These are phyloP conservation scores for Drosophila borborema DNA, from an alignment of 2,888 invertebrate genomes.

Conservation along the genomic window DNA sequence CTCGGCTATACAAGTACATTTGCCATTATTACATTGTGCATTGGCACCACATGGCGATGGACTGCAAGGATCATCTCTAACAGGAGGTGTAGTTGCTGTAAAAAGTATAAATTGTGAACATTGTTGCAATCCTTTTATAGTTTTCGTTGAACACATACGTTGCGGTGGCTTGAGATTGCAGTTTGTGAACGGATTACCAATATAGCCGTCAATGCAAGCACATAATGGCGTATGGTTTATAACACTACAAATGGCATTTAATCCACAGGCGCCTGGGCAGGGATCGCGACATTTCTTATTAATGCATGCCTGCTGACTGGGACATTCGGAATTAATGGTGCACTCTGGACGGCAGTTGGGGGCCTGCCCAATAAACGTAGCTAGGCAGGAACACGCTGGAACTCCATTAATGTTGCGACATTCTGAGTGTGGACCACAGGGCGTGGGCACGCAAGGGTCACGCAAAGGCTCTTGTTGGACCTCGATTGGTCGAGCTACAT, in stretches of 20 bases:
- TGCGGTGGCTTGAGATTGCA: constrained; percentile 83
- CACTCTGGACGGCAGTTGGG: constrained; percentile 91
- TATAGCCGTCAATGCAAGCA: constrained; percentile 87
- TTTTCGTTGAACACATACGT: constrained; percentile 70
- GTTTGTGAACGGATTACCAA: constrained; percentile 87
- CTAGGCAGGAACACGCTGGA: constrained; percentile 89
- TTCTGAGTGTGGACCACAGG: constrained; percentile 89
- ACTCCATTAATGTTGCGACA: constrained; percentile 87
- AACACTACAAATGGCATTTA: constrained; percentile 88
- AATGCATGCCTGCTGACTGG: constrained; percentile 90
- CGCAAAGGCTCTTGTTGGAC: constrained; percentile 75
- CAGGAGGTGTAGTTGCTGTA: constrained; percentile 72
- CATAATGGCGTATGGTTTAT: constrained; percentile 90
- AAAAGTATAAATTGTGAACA: constrained; percentile 24
- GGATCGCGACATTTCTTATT: constrained; percentile 90
- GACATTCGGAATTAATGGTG: constrained; percentile 90
- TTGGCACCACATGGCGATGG: constrained; percentile 92
- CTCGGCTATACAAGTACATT: constrained; percentile 90
- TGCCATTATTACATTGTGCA: constrained; percentile 88
- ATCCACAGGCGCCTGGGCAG: constrained; percentile 90
- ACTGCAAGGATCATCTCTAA: constrained; percentile 87
- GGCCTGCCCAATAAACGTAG: constrained; percentile 89
- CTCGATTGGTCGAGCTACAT: constrained; percentile 73
- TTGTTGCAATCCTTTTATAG: neutral
- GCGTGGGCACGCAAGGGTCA: constrained; percentile 90